These are phyloP conservation scores for Ochropleura plecta DNA, from an alignment of 2,888 invertebrate species.

Conservation along the genomic window DNA sequence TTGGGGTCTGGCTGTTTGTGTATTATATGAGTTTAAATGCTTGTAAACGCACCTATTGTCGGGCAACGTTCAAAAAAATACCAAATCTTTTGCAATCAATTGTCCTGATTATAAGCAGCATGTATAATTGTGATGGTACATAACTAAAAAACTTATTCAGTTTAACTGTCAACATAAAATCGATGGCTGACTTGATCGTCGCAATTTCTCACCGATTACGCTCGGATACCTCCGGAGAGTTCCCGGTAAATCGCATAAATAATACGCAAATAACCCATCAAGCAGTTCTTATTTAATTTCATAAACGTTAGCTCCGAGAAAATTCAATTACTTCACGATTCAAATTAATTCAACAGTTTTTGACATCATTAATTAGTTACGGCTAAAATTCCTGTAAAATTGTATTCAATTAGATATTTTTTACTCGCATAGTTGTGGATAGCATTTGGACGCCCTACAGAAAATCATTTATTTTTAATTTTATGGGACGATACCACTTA, in stretches of 20 bases:
- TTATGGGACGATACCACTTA: slow-evolving; percentile 27
- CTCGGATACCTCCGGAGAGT: slow-evolving; percentile 72
- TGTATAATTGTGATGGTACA: neutral
- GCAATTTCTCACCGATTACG: slow-evolving; percentile 77
- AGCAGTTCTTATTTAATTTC: slow-evolving; percentile 59
- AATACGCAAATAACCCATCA: slow-evolving; percentile 72
- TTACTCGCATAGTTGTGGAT: slow-evolving; percentile 29
- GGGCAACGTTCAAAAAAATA: no score
- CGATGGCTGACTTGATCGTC: slow-evolving; percentile 64
- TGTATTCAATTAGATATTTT: slow-evolving; percentile 39
- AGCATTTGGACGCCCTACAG: slow-evolving; percentile 19
- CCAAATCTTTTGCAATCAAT: neutral
- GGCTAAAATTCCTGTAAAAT: slow-evolving; percentile 49
- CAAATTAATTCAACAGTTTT: slow-evolving; percentile 55
- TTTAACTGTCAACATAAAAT: slow-evolving; percentile 71
- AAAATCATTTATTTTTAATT: slow-evolving; percentile 36
- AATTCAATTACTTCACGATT: slow-evolving; percentile 69
- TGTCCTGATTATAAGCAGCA: neutral
- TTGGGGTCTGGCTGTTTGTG: no score
- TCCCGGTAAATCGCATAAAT: slow-evolving; percentile 79
- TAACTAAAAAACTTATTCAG: slow-evolving; percentile 27
- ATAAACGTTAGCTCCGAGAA: slow-evolving; percentile 57
- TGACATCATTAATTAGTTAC: slow-evolving; percentile 50
- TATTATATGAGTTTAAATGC: no score
- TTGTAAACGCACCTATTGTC: no score